Conservation (phyloP, 2,797 vertebrate species). For the Hemitrygon akajei region DNA sequence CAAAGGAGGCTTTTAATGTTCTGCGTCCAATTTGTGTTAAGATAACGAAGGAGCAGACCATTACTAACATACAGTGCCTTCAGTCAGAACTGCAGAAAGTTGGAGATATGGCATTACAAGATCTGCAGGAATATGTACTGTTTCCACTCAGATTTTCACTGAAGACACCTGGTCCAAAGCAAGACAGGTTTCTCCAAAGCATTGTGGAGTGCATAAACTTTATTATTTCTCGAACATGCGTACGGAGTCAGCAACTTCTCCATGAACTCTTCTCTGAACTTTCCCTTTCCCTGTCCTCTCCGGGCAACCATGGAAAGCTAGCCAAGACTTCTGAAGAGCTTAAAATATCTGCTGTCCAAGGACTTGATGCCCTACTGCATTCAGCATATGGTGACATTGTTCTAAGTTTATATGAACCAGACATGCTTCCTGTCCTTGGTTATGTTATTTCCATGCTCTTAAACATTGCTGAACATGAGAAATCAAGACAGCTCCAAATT, state of each 20-base stretch:
- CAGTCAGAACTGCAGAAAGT: slow-evolving; percentile 59
- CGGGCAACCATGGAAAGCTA: slow-evolving; percentile 55
- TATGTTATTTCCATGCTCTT: slow-evolving; percentile 77
- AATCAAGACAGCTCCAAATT: slow-evolving; percentile 66
- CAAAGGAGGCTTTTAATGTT: slow-evolving; percentile 76
- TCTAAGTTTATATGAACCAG: slow-evolving; percentile 68
- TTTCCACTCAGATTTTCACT: slow-evolving; percentile 84
- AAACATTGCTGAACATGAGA: slow-evolving; percentile 72
- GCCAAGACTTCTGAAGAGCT: slow-evolving; percentile 74
- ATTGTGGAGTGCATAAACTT: slow-evolving; percentile 67
- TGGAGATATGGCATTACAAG: slow-evolving; percentile 72
- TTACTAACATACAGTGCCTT: slow-evolving; percentile 66
- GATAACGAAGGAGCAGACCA: slow-evolving; percentile 70
- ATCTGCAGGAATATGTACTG: slow-evolving; percentile 86
- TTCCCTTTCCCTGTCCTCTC: slow-evolving; percentile 70
- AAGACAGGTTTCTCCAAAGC: slow-evolving; percentile 65
- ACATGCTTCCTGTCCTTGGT: slow-evolving; percentile 73
- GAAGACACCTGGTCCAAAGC: slow-evolving; percentile 66
- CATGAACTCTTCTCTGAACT: slow-evolving; percentile 78
- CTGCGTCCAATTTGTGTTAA: slow-evolving; percentile 79
- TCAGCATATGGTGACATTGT: slow-evolving; percentile 69
- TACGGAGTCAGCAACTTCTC: slow-evolving; percentile 71
- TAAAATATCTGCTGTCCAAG: slow-evolving; percentile 64
- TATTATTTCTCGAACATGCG: slow-evolving; percentile 69
- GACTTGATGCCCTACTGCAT: slow-evolving; percentile 71